Evolutionary conservation across 1,140 invertebrate genomes (phyloP), one percentile per base, ranked within the genome.

Genomic region (Dolichoris vasculosae): DNA sequence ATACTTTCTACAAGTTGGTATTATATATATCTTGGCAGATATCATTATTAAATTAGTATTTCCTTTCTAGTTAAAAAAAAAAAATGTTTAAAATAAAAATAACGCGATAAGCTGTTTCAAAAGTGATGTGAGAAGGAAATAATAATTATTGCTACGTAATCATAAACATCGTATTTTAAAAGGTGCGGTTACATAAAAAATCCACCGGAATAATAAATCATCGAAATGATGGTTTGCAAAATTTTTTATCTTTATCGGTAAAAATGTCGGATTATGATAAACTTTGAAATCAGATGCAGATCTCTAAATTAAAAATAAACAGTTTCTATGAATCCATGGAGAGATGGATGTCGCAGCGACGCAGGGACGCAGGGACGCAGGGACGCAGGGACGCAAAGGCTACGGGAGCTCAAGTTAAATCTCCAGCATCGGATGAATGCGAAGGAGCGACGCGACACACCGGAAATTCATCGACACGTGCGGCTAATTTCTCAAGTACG

Each of bases 391-490:
- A 15, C 30, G 46, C 46, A 32, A 32, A 13, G 38, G 1, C 2
- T n/a, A 20, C 23, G 2, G 35, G 23, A 26, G 23, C 1, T 7
- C n/a, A 32, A 55, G 20, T n/a, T 48, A 38, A 35, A 30, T 4
- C 35, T 35, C 20, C 30, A 13, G 15, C 32, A 35, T 17, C 7
- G 13, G n/a, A 35, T 11, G 40, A 23, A 73, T 43, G 63, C 26
- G 46, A n/a, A 59, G 59, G 11, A 38, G 23, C 13, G 35, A 46
- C 1, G 15, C n/a, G 2, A 46, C 48, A 48, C 59, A 35, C 77
- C 84, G 78, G 84, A 81, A 85, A 75, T 40, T 76, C 69, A 81
- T 81, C 51, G 69, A 63, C 77, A 85, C 78, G 84, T 85, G 84
- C 30, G 69, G 51, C 84, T 84, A 84, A 84, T 80, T 84, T 80